Evolutionary conservation across 2,113 vertebrate genomes (phyloP).

Genomic region (Pyxicephalus adspersus): DNA sequence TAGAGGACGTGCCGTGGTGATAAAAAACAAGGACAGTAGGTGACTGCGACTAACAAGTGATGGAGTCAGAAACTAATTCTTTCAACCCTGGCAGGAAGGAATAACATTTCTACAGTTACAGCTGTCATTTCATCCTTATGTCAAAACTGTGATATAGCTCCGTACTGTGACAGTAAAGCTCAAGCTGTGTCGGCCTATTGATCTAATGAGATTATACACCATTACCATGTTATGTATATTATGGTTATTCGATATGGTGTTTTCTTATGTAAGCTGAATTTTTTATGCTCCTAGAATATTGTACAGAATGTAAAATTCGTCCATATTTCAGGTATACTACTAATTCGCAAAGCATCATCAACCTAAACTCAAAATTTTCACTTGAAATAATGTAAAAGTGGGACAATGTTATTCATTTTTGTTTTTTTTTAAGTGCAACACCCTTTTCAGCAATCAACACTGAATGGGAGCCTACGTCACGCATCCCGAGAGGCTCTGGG

Average conservation of each 20-base stretch:
- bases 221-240: not conserved
- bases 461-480: too few relatives aligned
- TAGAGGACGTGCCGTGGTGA: not conserved
- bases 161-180: not conserved
- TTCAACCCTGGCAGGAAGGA: slow-evolving; percentile 5
- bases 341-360: too few relatives aligned
- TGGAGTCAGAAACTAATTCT: slow-evolving; percentile 3
- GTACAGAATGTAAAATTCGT: too few relatives aligned
- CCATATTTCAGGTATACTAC: too few relatives aligned
- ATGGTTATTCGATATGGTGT: slow-evolving; percentile 2
- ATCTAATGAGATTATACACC: slow-evolving; percentile 6
- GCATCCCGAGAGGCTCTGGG: too few relatives aligned
- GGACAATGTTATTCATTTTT: too few relatives aligned
- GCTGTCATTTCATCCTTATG: slow-evolving; percentile 25
- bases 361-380: too few relatives aligned
- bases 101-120: slow-evolving; percentile 25
- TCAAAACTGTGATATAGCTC: not conserved
- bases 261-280: not conserved
- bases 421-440: too few relatives aligned
- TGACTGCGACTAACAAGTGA: slow-evolving; percentile 1
- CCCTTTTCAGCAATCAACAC: too few relatives aligned
- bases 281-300: too few relatives aligned
- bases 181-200: not conserved
- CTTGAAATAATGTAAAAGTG: too few relatives aligned
- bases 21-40: not conserved